Percentiles rank a stretch among this genome's conserved stretches.
Conservation (phyloP, 2,113 vertebrate species). For the Cynopterus brachyotis region DNA sequence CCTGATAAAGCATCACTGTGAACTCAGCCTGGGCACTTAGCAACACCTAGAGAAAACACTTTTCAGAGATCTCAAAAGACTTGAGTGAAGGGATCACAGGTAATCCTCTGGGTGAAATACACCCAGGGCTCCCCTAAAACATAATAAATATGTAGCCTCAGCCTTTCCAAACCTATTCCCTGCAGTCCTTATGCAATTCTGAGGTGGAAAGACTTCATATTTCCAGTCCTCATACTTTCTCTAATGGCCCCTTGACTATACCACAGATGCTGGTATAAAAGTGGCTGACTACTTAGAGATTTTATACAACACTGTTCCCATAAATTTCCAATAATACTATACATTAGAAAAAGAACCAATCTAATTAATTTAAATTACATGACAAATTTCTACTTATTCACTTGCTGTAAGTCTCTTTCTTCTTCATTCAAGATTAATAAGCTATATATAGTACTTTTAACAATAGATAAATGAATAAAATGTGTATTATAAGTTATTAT, state of each 20-base stretch:
- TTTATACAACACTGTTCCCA: background rate
- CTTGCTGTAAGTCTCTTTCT: background rate
- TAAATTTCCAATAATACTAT: background rate
- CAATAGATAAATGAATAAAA: background rate
- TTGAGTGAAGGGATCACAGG: background rate
- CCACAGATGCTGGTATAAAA: background rate
- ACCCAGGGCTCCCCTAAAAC: background rate
- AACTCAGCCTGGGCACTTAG: background rate
- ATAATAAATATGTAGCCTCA: background rate
- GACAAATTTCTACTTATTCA: background rate
- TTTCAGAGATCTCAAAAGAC: background rate
- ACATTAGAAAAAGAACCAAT: background rate
- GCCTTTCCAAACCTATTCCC: background rate
- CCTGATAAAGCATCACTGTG: background rate
- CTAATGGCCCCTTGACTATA: background rate
- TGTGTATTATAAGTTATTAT: background rate
- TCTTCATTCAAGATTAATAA: background rate
- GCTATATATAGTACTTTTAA: background rate
- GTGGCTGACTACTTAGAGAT: background rate
- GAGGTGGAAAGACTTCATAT: background rate
- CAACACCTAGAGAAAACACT: slow-evolving; percentile 4
- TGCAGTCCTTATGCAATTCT: background rate
- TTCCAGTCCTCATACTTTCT: background rate
- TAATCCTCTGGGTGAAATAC: background rate
- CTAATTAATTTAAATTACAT: background rate